phyloP scores from a whole-genome alignment of 2,888 invertebrate species.

The Drosophila algonquin region DNA sequence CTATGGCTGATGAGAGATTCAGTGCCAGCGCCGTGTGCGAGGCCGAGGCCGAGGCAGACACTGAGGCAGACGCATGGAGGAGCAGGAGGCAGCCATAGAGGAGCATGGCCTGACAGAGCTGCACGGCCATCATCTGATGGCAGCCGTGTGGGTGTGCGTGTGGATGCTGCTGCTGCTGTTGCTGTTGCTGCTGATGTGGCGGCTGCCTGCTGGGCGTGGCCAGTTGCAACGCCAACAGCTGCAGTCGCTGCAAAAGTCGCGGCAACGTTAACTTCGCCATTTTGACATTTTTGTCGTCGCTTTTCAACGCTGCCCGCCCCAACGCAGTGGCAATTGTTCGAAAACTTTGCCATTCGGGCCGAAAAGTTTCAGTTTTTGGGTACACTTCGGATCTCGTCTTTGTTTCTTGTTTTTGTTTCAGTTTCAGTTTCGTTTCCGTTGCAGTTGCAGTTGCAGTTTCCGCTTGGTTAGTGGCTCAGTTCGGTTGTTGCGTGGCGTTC shows the following conservation, averaged over 20 bases:
- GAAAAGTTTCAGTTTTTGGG: constrained; percentile 27
- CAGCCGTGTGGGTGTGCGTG: constrained; percentile 51
- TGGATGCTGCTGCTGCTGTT: constrained; percentile 32
- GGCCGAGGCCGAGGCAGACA: constrained; percentile 40
- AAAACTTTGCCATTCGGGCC: constrained; percentile 67
- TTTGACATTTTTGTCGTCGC: constrained; percentile 59
- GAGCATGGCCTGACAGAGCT: constrained; percentile 71
- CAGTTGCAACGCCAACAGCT: constrained; percentile 67
- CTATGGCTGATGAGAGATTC: constrained; percentile 43
- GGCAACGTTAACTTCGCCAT: constrained; percentile 76
- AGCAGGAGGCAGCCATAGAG: constrained; percentile 80
- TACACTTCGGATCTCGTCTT: constrained; percentile 14
- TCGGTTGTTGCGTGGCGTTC: constrained; percentile 26
- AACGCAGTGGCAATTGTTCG: constrained; percentile 54
- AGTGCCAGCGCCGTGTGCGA: constrained; percentile 14
- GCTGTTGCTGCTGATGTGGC: constrained; percentile 30
- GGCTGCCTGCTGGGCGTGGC: constrained; percentile 46
- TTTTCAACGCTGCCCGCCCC: constrained; percentile 36
- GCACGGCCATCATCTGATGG: constrained; percentile 55
- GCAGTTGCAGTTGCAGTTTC: constrained; percentile 8
- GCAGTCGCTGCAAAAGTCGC: constrained; percentile 72
- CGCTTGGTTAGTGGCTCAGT: constrained; percentile 15
- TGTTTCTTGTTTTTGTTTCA: constrained; percentile 20
- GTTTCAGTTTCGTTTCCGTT: constrained; percentile 15
- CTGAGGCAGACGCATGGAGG: constrained; percentile 53